Evolutionary conservation across 2,797 vertebrate species (phyloP).

Genomic region (Coendou prehensilis): DNA sequence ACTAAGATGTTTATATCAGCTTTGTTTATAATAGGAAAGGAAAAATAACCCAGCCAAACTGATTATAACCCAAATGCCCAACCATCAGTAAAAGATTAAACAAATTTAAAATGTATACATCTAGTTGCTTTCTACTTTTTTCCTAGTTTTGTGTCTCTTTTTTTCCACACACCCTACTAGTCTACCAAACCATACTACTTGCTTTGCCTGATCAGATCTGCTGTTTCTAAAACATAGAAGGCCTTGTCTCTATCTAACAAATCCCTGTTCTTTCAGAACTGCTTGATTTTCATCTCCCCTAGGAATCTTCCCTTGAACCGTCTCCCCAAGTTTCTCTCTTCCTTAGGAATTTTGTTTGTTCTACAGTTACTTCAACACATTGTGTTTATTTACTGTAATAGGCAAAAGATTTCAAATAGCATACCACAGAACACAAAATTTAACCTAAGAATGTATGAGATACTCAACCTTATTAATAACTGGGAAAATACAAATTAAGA

Average conservation of each 20-base stretch:
- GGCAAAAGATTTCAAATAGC: constrained; percentile 40
- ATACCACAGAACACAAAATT: constrained; percentile 61
- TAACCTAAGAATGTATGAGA: constrained; percentile 17
- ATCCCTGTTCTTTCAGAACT: not conserved
- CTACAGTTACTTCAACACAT: constrained; percentile 33
- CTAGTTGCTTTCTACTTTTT: not conserved
- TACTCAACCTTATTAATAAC: not conserved
- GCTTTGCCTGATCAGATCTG: constrained; percentile 14
- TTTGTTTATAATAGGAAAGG: constrained; percentile 47
- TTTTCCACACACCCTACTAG: not conserved
- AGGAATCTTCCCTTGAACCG: not conserved
- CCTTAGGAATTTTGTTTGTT: constrained; percentile 53
- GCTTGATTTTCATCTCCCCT: not conserved
- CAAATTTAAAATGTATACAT: not conserved
- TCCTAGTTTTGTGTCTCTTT: constrained; percentile 1
- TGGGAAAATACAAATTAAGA: constrained; percentile 45
- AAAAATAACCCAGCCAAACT: constrained; percentile 17
- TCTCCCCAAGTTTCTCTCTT: not conserved
- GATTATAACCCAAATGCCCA: constrained; percentile 31
- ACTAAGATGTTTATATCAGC: constrained; percentile 3
- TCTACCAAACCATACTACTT: not conserved
- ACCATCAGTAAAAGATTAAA: constrained; percentile 50
- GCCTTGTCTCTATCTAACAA: constrained; percentile 22
- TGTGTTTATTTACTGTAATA: constrained; percentile 48
- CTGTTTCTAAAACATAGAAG: not conserved